phyloP scores from a whole-genome alignment of 2,888 invertebrate genomes.

The Drosophila koepferae region DNA sequence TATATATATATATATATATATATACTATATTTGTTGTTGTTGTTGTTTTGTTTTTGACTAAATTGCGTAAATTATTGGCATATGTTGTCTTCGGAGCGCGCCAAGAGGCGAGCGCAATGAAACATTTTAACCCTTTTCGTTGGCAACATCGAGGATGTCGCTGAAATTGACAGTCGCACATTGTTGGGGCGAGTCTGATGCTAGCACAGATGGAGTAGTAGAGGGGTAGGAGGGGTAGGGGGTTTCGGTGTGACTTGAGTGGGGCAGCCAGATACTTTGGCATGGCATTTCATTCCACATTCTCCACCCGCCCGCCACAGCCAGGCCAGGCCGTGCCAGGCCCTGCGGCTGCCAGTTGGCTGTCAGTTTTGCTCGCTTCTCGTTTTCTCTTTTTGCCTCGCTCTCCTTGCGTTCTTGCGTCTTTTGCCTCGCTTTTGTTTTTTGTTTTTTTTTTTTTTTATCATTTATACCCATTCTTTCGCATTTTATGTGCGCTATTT shows the following conservation, averaged over 20 bases:
- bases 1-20: neutral
- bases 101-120: slow-evolving; percentile 67
- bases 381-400: slow-evolving; percentile 23
- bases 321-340: slow-evolving; percentile 8
- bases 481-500: slow-evolving; percentile 78
- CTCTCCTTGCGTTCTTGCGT: slow-evolving; percentile 29
- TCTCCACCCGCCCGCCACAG: slow-evolving; percentile 21
- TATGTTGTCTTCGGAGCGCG: slow-evolving; percentile 69
- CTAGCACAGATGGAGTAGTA: slow-evolving; percentile 1
- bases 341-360: slow-evolving; percentile 68
- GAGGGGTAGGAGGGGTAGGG: neutral
- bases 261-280: slow-evolving; percentile 47
- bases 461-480: slow-evolving; percentile 78
- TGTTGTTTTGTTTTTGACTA: slow-evolving; percentile 53
- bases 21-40: neutral
- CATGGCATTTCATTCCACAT: slow-evolving; percentile 63
- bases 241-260: neutral
- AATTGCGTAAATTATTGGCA: slow-evolving; percentile 80
- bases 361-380: slow-evolving; percentile 67
- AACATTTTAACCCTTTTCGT: slow-evolving; percentile 80
- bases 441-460: slow-evolving; percentile 57
- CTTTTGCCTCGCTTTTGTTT: slow-evolving; percentile 21
- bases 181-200: slow-evolving; percentile 56
- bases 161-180: slow-evolving; percentile 74
- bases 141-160: slow-evolving; percentile 60